Evolutionary conservation across 2,113 vertebrate species (phyloP), one percentile per base, ranked within the genome.

Genomic region (Xiphophorus hellerii): DNA sequence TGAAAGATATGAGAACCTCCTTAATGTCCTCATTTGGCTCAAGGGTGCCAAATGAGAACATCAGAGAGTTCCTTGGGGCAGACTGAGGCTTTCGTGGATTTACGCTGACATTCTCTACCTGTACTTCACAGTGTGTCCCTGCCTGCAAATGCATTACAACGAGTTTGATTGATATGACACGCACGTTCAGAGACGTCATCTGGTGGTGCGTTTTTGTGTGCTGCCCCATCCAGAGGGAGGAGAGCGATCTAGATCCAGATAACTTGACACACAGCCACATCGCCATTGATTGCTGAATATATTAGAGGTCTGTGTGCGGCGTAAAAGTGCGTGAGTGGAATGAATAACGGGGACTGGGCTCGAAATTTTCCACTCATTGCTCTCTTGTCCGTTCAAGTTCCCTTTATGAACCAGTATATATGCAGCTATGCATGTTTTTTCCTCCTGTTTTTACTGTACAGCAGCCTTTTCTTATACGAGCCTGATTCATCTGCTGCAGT

Each of bases 271-370:
- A 65, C 86, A 76, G 33, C 68, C 73, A 73, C 83, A 66, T 78
- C 81, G 68, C 51, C 31, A 67, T 85, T 90, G 90, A 89, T 84
- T 87, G 76, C 77, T 82, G 85, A 92, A 84, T 89, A 86, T 70
- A 89, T 92, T 82, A 90, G 62, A 79, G 39, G 73, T 64, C 28
- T 81, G 85, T 78, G 80, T 86, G 87, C 79, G 79, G 79, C 64
- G 88, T 88, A 81, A 81, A 79, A 66, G 78, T 22, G 66, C 89
- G 93, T 94, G 91, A 86, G 87, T 66, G 74, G 93, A 93, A 93
- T 92, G 72, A 44, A 84, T 89, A 92, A 89, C 51, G 10, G 83
- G 69, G 48, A 81, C 25, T 12, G 42, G 42, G 78, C 65, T 84
- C 77, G 90, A 87, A 90, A 92, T 92, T 92, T 92, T 92, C 91